A percentile compares a stretch with the other conserved stretches of the same genome.
Conservation (phyloP, 2,113 vertebrate genomes). For the Brachypteracias leptosomus region DNA sequence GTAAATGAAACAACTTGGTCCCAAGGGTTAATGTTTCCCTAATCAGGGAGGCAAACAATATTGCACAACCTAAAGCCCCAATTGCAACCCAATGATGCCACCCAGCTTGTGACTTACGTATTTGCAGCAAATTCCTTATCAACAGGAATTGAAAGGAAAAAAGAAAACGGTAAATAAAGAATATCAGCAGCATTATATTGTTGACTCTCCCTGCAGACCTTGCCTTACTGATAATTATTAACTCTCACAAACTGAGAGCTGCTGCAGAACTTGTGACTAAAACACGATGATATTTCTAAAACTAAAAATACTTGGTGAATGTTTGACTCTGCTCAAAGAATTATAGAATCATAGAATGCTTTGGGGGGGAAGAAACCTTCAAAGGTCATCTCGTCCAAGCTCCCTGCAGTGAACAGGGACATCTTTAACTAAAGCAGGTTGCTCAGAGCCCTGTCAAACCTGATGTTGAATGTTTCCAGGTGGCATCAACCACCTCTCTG, state of each 20-base stretch:
- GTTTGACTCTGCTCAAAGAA: not conserved
- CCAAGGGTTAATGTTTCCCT: conserved; percentile 17
- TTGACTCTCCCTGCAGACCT: not conserved
- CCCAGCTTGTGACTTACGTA: not conserved
- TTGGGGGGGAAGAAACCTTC: not conserved
- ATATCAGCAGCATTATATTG: not conserved
- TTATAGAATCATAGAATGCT: not conserved
- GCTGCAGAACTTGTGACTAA: not conserved
- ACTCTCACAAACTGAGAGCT: not conserved
- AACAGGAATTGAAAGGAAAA: not conserved
- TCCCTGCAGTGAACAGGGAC: not conserved
- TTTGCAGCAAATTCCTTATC: conserved; percentile 4
- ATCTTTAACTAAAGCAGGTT: not conserved
- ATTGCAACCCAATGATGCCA: accelerated
- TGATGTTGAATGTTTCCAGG: not conserved
- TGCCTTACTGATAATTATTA: conserved; percentile 29
- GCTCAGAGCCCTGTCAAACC: not conserved
- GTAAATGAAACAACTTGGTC: not conserved
- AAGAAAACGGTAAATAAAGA: conserved; percentile 12
- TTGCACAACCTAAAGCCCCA: not conserved
- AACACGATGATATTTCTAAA: not conserved
- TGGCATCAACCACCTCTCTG: not conserved
- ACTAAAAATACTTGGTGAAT: not conserved
- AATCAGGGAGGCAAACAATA: not conserved
- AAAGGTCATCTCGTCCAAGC: not conserved